Percentiles rank a stretch among this genome's conserved stretches.
Conservation (phyloP, 2,888 invertebrate genomes). For the Girardia tigrina region DNA sequence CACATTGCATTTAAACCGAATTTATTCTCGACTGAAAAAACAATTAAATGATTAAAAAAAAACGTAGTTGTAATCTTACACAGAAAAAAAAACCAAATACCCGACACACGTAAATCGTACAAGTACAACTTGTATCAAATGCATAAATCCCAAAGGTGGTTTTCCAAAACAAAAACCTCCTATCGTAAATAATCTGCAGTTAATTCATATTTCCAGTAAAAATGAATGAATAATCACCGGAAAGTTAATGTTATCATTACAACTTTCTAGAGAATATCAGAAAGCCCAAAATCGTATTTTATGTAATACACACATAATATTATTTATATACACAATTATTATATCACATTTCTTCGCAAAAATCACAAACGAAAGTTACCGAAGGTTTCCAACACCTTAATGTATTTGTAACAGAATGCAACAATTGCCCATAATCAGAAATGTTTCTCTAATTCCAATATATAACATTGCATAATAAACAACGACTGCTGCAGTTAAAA, state of each 20-base stretch:
- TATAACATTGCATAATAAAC: not conserved
- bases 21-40: not conserved
- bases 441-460: no score
- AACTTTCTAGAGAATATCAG: constrained; percentile 23
- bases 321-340: not conserved
- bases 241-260: not conserved
- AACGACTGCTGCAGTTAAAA: not conserved
- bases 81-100: not conserved
- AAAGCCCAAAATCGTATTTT: not conserved
- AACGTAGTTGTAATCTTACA: not conserved
- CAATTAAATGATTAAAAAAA: not conserved
- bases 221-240: constrained; percentile 15
- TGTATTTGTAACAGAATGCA: not conserved
- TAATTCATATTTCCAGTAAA: not conserved
- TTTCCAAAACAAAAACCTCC: not conserved
- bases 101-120: not conserved
- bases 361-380: not conserved
- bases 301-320: not conserved
- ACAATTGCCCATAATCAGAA: not conserved
- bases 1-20: not conserved
- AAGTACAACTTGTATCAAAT: constrained; percentile 23
- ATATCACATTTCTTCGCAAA: not conserved
- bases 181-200: constrained; percentile 11
- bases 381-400: not conserved
- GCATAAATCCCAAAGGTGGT: constrained; percentile 16